These are phyloP conservation scores for Amniataba percoides DNA, from an alignment of 2,797 vertebrate species.

Conservation along the genomic window DNA sequence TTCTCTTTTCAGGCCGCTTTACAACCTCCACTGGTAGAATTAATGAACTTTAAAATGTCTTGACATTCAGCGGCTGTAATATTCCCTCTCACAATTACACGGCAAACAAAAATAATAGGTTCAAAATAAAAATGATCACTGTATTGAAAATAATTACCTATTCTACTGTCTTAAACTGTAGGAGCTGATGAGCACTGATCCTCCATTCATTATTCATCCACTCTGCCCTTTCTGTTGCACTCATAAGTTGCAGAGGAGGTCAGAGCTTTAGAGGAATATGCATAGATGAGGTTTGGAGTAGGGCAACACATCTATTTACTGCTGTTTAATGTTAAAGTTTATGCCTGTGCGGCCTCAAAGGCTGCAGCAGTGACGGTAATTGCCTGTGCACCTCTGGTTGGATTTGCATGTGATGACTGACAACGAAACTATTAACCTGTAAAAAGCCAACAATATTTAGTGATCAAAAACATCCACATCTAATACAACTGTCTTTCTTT, in stretches of 20 bases:
- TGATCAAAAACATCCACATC: not conserved
- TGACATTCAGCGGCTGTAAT: not conserved
- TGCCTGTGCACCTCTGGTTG: not conserved
- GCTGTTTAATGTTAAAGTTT: conserved; percentile 35
- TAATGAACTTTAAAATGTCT: not conserved
- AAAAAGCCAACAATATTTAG: not conserved
- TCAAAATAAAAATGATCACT: not conserved
- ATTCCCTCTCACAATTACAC: not conserved
- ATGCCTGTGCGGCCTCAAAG: not conserved
- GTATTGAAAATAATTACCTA: not conserved
- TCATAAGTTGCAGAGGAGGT: conserved; percentile 24
- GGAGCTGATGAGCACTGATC: not conserved
- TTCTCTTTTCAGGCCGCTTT: not conserved
- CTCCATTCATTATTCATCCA: conserved; percentile 60
- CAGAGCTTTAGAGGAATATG: conserved; percentile 40
- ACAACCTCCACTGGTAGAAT: not conserved
- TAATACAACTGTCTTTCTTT: not conserved
- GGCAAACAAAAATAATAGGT: not conserved
- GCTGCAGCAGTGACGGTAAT: not conserved
- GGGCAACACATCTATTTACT: conserved; percentile 21
- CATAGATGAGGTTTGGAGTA: not conserved
- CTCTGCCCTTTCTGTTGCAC: conserved; percentile 36
- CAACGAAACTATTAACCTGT: conserved; percentile 16
- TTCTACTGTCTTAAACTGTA: not conserved
- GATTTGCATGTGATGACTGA: not conserved